phyloP scores from a whole-genome alignment of 2,888 invertebrate species.

The Cremastobaeus sp. region DNA sequence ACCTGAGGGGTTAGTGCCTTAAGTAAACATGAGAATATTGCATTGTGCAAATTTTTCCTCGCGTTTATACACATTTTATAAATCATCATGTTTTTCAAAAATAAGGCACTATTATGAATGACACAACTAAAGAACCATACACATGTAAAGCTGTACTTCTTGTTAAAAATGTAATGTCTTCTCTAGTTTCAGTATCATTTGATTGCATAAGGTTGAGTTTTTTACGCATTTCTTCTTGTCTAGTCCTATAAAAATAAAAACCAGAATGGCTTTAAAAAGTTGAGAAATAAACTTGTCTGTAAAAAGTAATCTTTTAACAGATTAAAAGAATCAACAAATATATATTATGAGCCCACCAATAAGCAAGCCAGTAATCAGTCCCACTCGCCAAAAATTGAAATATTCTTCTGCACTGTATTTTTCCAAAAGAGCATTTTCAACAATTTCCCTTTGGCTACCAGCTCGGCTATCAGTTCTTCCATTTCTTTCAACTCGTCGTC shows the following conservation, averaged over 20 bases:
- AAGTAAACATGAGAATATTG: conserved; percentile 87
- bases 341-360: conserved; percentile 80
- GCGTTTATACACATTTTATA: conserved; percentile 87
- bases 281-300: too few species aligned
- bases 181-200: too few species aligned
- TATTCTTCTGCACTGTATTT: conserved; percentile 79
- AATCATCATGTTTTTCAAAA: conserved; percentile 84
- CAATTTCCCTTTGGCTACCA: conserved; percentile 83
- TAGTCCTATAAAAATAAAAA: conserved; percentile 78
- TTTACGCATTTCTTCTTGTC: conserved; percentile 60
- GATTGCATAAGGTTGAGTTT: too few species aligned
- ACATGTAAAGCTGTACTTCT: conserved; percentile 74
- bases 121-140: conserved; percentile 81
- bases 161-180: too few species aligned
- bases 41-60: conserved; percentile 86
- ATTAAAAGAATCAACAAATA: conserved; percentile 28
- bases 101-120: conserved; percentile 82
- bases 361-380: conserved; percentile 87
- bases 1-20: conserved; percentile 79
- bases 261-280: too few species aligned
- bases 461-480: conserved; percentile 84
- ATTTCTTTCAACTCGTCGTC: conserved; percentile 81
- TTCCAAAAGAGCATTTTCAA: conserved; percentile 82
- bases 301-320: too few species aligned
- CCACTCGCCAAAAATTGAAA: conserved; percentile 84